phyloP scores from a whole-genome alignment of 1,140 invertebrate species.

The Carcinoscorpius rotundicauda region DNA sequence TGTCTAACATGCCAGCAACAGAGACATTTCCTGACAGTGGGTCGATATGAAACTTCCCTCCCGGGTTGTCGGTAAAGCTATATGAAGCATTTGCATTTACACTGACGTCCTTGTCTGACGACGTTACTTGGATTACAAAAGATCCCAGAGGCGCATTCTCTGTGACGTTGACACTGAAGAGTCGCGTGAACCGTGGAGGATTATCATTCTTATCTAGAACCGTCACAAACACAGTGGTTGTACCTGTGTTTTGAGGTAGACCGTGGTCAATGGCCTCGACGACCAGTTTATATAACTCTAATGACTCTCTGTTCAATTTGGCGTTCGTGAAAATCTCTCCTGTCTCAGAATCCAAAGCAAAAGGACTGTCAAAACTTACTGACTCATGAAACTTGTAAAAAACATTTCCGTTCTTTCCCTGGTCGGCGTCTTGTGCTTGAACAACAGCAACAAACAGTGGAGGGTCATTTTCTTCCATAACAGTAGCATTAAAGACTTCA shows the following conservation, averaged over 20 bases:
- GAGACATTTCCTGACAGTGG: constrained; percentile 78
- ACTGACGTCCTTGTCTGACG: constrained; percentile 74
- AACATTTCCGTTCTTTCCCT: constrained; percentile 70
- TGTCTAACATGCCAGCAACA: constrained; percentile 61
- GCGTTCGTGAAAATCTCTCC: constrained; percentile 75
- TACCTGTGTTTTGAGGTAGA: constrained; percentile 61
- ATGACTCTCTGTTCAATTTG: constrained; percentile 73
- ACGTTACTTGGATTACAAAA: constrained; percentile 84
- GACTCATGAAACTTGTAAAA: constrained; percentile 58
- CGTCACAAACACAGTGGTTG: constrained; percentile 67
- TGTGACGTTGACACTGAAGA: constrained; percentile 88
- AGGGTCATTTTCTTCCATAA: constrained; percentile 72
- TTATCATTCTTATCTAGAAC: constrained; percentile 91
- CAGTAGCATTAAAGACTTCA: constrained; percentile 63
- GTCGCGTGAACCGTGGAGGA: constrained; percentile 76
- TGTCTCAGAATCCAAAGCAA: constrained; percentile 61
- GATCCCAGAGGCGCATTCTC: constrained; percentile 87
- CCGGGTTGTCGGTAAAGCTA: constrained; percentile 73
- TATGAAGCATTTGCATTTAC: constrained; percentile 79
- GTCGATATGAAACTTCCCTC: constrained; percentile 81
- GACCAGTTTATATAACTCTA: constrained; percentile 64
- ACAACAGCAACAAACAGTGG: constrained; percentile 63
- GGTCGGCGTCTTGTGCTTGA: constrained; percentile 73
- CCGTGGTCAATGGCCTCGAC: constrained; percentile 82
- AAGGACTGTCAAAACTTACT: constrained; percentile 38